phyloP scores from a whole-genome alignment of 1,140 invertebrate species.

The Cecropterus lyciades region DNA sequence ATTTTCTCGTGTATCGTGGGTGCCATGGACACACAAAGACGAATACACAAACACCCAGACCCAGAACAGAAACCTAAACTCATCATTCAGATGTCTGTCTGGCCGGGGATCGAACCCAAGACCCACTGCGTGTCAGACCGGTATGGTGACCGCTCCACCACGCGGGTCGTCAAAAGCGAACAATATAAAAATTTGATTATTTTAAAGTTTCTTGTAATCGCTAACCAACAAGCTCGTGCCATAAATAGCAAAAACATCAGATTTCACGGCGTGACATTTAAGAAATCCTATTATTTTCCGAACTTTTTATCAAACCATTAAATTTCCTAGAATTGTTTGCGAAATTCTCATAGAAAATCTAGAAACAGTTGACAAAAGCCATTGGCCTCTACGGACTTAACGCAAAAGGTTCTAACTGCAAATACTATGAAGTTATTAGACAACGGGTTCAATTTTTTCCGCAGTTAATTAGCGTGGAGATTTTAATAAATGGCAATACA shows the following conservation, averaged over 20 bases:
- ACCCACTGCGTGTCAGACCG: too few species aligned
- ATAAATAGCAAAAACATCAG: constrained; percentile 2
- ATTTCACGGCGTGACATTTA: constrained; percentile 22
- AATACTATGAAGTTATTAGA: neutral
- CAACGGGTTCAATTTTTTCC: constrained; percentile 46
- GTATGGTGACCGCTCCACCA: too few species aligned
- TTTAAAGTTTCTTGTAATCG: too few species aligned
- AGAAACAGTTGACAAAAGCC: constrained; percentile 7
- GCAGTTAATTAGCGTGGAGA: constrained; percentile 52
- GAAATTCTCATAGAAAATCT: constrained; percentile 14
- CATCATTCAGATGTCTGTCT: too few species aligned
- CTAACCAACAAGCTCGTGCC: too few species aligned
- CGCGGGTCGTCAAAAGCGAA: too few species aligned
- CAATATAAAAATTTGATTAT: too few species aligned
- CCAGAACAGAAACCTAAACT: too few species aligned
- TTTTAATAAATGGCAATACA: constrained; percentile 63
- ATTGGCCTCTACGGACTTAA: constrained; percentile 2
- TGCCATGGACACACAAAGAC: too few species aligned
- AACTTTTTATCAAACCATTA: constrained; percentile 15
- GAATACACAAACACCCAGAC: too few species aligned
- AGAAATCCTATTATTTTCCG: constrained; percentile 16
- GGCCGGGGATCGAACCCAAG: too few species aligned
- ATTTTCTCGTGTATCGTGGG: too few species aligned
- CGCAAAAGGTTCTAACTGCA: neutral
- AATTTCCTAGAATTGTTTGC: constrained; percentile 30